Percentiles rank a stretch among this genome's conserved stretches.
phyloP scores from a whole-genome alignment of 2,888 invertebrate genomes.

The Drosophila subsilvestris region DNA sequence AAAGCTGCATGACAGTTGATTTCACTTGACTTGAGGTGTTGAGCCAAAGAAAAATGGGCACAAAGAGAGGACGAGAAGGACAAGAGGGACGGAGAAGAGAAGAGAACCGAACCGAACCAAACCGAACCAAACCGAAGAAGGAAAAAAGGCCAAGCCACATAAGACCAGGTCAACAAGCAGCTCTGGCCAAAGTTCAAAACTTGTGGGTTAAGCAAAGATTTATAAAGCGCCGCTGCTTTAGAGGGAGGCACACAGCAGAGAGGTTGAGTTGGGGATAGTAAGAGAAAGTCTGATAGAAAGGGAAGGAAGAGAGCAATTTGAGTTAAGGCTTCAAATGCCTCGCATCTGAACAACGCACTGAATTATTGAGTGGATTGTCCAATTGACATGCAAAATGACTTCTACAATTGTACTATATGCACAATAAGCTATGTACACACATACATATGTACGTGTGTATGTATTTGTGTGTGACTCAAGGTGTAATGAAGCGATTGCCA shows the following conservation, averaged over 20 bases:
- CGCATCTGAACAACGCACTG: conserved; percentile 35
- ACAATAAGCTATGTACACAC: not conserved
- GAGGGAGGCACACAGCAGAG: not conserved
- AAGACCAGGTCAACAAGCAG: conserved; percentile 31
- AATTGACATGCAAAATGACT: conserved; percentile 43
- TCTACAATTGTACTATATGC: not conserved
- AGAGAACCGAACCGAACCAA: not conserved
- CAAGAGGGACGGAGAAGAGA: conserved; percentile 12
- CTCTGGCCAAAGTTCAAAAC: conserved; percentile 61
- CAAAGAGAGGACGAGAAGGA: conserved; percentile 46
- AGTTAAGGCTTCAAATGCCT: conserved; percentile 10
- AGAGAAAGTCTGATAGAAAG: not conserved
- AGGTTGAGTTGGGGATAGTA: not conserved
- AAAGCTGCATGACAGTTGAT: conserved; percentile 75
- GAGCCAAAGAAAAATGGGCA: conserved; percentile 34
- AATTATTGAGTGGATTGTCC: conserved; percentile 67
- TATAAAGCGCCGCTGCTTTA: conserved; percentile 23
- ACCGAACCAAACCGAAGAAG: not conserved
- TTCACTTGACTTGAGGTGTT: conserved; percentile 57
- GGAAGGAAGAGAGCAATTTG: not conserved
- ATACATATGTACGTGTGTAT: not conserved
- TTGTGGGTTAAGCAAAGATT: conserved; percentile 67
- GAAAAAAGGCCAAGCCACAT: not conserved
- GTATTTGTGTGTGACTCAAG: conserved; percentile 24
- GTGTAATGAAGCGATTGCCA: conserved; percentile 62